Percentiles rank a stretch among this genome's conserved stretches.
These are phyloP conservation scores for Ormyrus labotus DNA, from an alignment of 2,888 invertebrate species.

Conservation along the genomic window DNA sequence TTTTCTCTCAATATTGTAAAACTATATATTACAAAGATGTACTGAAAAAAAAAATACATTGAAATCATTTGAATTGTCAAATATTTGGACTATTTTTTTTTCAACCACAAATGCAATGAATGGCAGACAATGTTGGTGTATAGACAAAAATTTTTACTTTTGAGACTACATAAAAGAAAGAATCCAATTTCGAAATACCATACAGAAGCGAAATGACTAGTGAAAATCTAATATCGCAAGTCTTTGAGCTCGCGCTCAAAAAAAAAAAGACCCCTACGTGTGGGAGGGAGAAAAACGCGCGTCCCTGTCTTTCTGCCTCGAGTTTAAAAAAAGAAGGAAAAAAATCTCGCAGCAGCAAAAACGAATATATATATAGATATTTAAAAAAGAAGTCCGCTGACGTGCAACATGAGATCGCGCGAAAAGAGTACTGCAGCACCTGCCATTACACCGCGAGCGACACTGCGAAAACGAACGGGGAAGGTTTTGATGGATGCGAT, in stretches of 20 bases:
- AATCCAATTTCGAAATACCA: constrained; percentile 5
- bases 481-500: constrained; percentile 63
- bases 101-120: too few relatives aligned
- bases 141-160: too few relatives aligned
- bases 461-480: not conserved
- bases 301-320: not conserved
- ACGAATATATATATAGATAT: too few relatives aligned
- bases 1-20: too few relatives aligned
- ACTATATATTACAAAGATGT: too few relatives aligned
- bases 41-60: too few relatives aligned
- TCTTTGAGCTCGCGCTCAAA: constrained; percentile 9
- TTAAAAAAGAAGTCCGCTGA: constrained; percentile 5
- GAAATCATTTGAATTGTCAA: too few relatives aligned
- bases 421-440: constrained; percentile 19
- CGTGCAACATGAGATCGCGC: constrained; percentile 31
- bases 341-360: not conserved
- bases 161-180: constrained; percentile 14
- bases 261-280: constrained; percentile 16
- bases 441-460: constrained; percentile 16
- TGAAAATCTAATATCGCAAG: constrained; percentile 32
- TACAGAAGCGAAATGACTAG: constrained; percentile 23
- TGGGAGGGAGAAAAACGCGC: not conserved
- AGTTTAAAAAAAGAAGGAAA: not conserved
- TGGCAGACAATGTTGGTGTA: too few relatives aligned
- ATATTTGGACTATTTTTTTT: too few relatives aligned